Conservation (phyloP, 2,113 vertebrate species). For the Microcebus griseorufus region DNA sequence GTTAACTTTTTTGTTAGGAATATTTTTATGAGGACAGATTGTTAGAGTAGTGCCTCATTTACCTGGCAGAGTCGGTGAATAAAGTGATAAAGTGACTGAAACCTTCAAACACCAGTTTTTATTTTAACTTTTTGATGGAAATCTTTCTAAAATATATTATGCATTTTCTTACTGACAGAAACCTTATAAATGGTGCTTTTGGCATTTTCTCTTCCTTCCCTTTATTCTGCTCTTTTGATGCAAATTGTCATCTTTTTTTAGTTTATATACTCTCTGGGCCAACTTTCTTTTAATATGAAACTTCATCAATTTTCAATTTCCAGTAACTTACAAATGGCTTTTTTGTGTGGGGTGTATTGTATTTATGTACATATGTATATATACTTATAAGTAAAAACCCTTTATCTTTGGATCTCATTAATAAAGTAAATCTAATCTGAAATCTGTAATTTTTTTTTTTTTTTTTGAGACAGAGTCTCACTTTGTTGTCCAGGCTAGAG, state of each 20-base stretch:
- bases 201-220: not conserved
- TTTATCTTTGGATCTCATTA: not conserved
- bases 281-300: not conserved
- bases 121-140: not conserved
- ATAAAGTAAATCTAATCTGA: conserved; percentile 30
- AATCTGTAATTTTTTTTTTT: not conserved
- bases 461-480: too few species aligned
- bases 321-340: not conserved
- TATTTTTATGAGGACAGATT: not conserved
- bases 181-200: not conserved
- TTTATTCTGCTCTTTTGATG: not conserved
- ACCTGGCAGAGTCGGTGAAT: not conserved
- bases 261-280: not conserved
- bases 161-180: not conserved
- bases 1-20: not conserved
- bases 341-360: not conserved
- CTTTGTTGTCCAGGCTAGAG: too few species aligned
- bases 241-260: not conserved
- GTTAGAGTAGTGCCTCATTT: not conserved
- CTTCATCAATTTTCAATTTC: not conserved
- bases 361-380: not conserved
- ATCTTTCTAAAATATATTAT: not conserved
- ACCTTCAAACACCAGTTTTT: not conserved
- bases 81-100: not conserved
- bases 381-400: not conserved